Base-by-base conservation (phyloP, 2,888 invertebrate species). In the Lithophane semibrunnea region DNA sequence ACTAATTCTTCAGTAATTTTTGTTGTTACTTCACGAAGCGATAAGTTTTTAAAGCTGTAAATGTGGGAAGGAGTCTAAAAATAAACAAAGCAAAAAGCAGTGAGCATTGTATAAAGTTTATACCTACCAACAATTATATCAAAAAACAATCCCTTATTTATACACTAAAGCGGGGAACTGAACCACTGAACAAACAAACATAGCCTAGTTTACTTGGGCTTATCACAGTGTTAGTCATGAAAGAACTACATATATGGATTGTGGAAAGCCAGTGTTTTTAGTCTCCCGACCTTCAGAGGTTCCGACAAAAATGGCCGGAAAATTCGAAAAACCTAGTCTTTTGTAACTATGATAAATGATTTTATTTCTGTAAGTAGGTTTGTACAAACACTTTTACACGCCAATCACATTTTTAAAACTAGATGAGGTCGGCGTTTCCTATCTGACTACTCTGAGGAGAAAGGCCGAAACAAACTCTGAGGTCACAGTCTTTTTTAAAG, bases 171-270 rank as follows among this genome's bases (percentile, higher is more conserved):
- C 24, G 12, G 5, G 9, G 7, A 52, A 5, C 37, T 37, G 37
- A 37, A 37, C 37, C 37, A 37, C 37, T 37, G 37, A 37, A 54
- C 60, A 60, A 75, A 82, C 68, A 76, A 63, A 71, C 83, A 54
- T 2, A 56, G 47, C 47, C 67, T 13, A 60, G 80, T 84, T 73
- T 79, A 79, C 47, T 9, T 37, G 13, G 8, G 18, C 56, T 61
- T 83, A 83, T 69, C 72, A 66, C 52, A 42, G 21, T 21, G 44
- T 73, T 67, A 68, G 13, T 84, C 71, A 84, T 65, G 44, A 65
- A 65, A 61, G 64, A 73, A 74, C 49, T 67, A 79, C 29, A 29
- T 29, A 29, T 29, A 29, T 29, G 29, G 29, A 29, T 29, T 73
- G 56, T 56, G 29, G 44, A n/a, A 8, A 47, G 13, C 77, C 29